Evolutionary conservation across 2,888 invertebrate species (phyloP).

Genomic region (Dryobotodes eremita): DNA sequence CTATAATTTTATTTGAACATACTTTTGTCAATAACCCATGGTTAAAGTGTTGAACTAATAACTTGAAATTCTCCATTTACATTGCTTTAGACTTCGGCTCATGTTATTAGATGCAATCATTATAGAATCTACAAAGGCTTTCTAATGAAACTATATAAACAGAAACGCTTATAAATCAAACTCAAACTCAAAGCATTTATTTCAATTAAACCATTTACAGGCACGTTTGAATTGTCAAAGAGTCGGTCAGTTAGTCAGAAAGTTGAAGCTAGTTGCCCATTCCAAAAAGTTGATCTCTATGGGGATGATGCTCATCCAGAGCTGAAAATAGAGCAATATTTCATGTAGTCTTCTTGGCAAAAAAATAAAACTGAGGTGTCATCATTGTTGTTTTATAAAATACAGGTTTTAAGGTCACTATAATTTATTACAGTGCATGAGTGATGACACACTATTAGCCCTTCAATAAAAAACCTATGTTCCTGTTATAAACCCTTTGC

Average conservation of each 20-base stretch:
- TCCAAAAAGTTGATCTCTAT: too few relatives aligned
- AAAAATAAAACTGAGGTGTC: neutral
- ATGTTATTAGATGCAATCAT: neutral
- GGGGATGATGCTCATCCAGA: neutral
- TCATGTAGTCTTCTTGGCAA: neutral
- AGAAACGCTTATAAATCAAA: neutral
- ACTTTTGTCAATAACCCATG: neutral
- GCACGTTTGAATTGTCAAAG: too few relatives aligned
- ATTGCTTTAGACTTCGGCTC: neutral
- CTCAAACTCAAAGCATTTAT: too few relatives aligned
- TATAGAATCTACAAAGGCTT: neutral
- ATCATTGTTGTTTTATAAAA: conserved; percentile 2
- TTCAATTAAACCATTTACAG: too few relatives aligned
- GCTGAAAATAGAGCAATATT: neutral
- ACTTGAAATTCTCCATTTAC: neutral
- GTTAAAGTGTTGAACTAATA: neutral
- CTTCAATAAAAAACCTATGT: neutral
- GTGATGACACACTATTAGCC: conserved; percentile 28
- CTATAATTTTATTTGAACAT: neutral
- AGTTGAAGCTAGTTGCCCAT: too few relatives aligned
- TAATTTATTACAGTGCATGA: conserved; percentile 5
- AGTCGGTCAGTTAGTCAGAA: too few relatives aligned
- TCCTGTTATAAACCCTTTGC: neutral
- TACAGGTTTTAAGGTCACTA: conserved; percentile 8
- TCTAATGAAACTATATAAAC: neutral